Evolutionary conservation across 2,113 vertebrate genomes (phyloP).

Genomic region (Prochilodus magdalenae): DNA sequence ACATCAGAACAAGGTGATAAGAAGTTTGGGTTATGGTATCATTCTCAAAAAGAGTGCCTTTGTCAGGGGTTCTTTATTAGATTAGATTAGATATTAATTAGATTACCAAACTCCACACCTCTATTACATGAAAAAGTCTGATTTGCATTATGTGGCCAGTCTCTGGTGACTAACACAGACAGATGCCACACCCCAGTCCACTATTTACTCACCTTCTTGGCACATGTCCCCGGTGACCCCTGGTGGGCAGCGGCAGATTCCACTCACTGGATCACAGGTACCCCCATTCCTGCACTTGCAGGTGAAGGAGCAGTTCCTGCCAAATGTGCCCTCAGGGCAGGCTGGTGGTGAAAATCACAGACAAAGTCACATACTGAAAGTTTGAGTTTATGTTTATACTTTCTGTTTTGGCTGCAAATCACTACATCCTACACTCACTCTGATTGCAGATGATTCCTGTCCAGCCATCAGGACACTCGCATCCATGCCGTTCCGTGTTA

Average conservation of each 20-base stretch:
- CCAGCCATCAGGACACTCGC: constrained; percentile 87
- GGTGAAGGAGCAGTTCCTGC: constrained; percentile 86
- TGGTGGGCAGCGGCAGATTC: constrained; percentile 88
- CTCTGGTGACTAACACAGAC: too few relatives aligned
- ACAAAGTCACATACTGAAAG: not conserved
- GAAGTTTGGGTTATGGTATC: too few relatives aligned
- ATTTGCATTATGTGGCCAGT: too few relatives aligned
- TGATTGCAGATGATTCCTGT: constrained; percentile 87
- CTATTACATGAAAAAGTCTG: too few relatives aligned
- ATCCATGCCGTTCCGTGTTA: constrained; percentile 72
- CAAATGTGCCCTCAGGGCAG: constrained; percentile 83
- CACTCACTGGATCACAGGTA: constrained; percentile 80
- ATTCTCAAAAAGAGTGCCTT: too few relatives aligned
- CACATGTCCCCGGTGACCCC: constrained; percentile 87
- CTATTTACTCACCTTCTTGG: constrained; percentile 84
- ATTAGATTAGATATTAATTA: too few relatives aligned
- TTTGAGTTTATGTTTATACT: not conserved
- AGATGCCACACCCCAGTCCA: not conserved
- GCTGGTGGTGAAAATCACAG: constrained; percentile 72
- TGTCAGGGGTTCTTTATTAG: too few relatives aligned
- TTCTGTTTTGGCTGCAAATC: too few relatives aligned
- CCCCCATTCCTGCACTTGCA: constrained; percentile 91
- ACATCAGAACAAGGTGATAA: too few relatives aligned
- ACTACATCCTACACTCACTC: constrained; percentile 77
- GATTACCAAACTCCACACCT: too few relatives aligned